Evolutionary conservation across 1,140 invertebrate species (phyloP).

Genomic region (Plectrocnemia conspersa): DNA sequence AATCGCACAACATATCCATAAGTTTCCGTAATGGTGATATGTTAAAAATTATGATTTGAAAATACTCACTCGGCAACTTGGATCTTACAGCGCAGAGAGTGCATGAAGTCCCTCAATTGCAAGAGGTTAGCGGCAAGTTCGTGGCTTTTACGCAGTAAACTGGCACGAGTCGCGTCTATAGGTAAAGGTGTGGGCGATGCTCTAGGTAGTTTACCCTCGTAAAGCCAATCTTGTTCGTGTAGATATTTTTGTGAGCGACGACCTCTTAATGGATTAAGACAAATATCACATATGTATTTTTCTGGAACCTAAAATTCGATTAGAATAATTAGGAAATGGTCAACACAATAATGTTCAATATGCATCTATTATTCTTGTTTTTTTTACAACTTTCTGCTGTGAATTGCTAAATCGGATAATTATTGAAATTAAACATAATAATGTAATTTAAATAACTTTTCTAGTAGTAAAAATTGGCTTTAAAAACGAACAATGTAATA

Average conservation of each 20-base stretch:
- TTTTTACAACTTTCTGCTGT: too few relatives aligned
- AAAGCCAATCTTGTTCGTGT: constrained; percentile 85
- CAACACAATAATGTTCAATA: too few relatives aligned
- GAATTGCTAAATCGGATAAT: too few relatives aligned
- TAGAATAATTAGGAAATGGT: too few relatives aligned
- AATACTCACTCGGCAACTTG: constrained; percentile 68
- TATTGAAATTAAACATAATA: too few relatives aligned
- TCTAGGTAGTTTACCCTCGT: constrained; percentile 63
- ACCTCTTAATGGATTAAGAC: constrained; percentile 69
- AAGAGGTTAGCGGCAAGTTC: constrained; percentile 67
- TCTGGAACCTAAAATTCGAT: constrained; percentile 68
- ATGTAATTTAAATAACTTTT: too few relatives aligned
- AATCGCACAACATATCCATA: constrained; percentile 29
- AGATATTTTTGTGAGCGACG: constrained; percentile 67
- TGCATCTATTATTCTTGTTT: too few relatives aligned
- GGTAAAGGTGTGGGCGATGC: constrained; percentile 45
- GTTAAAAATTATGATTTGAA: constrained; percentile 1
- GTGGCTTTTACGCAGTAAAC: constrained; percentile 61
- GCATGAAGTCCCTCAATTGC: constrained; percentile 62
- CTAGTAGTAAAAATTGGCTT: too few relatives aligned
- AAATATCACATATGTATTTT: constrained; percentile 86
- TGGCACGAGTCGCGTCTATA: constrained; percentile 40
- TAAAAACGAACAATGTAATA: too few relatives aligned
- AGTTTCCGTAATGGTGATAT: constrained; percentile 7
- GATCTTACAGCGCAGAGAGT: constrained; percentile 68